These are phyloP conservation scores for Trinorchestia longiramus DNA, from an alignment of 1,140 invertebrate genomes.

Conservation along the genomic window DNA sequence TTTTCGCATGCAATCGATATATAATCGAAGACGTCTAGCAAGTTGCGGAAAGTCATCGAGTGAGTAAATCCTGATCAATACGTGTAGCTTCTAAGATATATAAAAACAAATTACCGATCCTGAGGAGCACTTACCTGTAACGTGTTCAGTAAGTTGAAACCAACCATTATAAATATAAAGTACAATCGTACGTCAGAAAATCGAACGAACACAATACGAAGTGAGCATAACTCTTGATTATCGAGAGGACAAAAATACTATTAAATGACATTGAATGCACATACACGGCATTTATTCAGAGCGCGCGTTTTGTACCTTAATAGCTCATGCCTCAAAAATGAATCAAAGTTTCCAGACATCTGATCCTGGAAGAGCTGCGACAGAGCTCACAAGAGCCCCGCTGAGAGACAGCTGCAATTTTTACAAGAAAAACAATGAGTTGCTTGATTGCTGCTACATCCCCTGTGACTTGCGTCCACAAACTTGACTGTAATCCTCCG, in stretches of 20 bases:
- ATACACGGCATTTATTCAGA: background rate
- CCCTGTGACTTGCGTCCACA: background rate
- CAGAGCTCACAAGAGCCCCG: background rate
- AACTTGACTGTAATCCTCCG: background rate
- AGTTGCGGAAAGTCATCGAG: background rate
- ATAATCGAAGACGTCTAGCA: background rate
- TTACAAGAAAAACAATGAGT: constrained; percentile 39
- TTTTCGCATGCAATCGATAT: background rate
- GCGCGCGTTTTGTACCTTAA: background rate
- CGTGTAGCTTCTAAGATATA: no score
- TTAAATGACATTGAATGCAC: background rate
- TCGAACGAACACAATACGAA: background rate
- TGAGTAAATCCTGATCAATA: background rate
- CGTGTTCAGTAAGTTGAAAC: background rate
- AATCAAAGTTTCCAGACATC: background rate
- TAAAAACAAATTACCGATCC: no score
- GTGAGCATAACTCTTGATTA: background rate
- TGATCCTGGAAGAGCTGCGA: background rate
- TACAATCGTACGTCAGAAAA: background rate
- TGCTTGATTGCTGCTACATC: constrained; percentile 3
- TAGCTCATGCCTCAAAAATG: background rate
- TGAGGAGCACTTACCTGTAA: no score
- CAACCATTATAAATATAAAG: background rate
- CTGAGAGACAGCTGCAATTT: constrained; percentile 2
- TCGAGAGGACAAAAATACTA: background rate